Percentiles rank a stretch among this genome's conserved stretches.
These are phyloP conservation scores for Himalopsyche anomala DNA, from an alignment of 2,888 invertebrate genomes.

Conservation along the genomic window DNA sequence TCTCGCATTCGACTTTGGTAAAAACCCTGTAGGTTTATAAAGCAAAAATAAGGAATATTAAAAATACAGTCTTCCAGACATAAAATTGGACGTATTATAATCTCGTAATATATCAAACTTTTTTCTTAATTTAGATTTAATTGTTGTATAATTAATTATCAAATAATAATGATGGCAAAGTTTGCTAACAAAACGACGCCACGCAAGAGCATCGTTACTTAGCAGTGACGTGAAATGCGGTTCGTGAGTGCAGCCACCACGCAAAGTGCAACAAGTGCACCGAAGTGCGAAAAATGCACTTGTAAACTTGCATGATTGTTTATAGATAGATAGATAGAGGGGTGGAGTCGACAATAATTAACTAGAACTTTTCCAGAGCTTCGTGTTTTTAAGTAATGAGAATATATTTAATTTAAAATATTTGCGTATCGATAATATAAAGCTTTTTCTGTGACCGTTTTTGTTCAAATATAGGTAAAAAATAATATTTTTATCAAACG, in stretches of 20 bases:
- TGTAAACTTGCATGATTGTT: not conserved
- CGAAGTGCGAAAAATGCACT: slow-evolving; percentile 5
- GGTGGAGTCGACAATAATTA: not conserved
- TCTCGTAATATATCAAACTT: not conserved
- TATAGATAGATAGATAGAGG: not conserved
- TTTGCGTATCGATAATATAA: too few species aligned
- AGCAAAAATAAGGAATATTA: too few species aligned
- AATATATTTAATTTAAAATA: too few species aligned
- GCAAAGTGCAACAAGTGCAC: slow-evolving; percentile 21
- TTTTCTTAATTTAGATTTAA: not conserved
- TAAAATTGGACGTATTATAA: not conserved
- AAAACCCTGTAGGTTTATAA: too few species aligned
- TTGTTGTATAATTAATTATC: not conserved
- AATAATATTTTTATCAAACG: too few species aligned
- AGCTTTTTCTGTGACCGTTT: too few species aligned
- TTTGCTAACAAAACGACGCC: slow-evolving; percentile 14
- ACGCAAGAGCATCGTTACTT: not conserved
- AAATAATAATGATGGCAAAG: not conserved
- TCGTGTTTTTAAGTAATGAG: not conserved
- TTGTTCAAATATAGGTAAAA: too few species aligned
- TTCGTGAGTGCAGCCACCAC: slow-evolving; percentile 6
- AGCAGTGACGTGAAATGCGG: slow-evolving; percentile 1
- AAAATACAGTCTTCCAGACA: too few species aligned
- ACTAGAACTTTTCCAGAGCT: not conserved
- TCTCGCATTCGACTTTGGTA: too few species aligned